Base-by-base conservation (phyloP, 2,888 invertebrate genomes). In the Eubasilissa splendida region DNA sequence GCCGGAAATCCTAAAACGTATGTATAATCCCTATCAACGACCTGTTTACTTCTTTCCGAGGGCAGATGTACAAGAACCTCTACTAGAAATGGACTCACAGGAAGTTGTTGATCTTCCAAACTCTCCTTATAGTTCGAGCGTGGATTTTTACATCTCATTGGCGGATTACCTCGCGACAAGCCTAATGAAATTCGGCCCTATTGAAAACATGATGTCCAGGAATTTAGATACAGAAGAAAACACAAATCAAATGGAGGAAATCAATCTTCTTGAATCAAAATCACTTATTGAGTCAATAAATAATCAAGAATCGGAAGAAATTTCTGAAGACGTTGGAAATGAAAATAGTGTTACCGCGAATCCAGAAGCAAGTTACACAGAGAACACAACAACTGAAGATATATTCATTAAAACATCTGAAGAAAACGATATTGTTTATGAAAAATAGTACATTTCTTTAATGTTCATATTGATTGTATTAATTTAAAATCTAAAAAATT, bases 31-130 rank as follows among this genome's bases (percentile, higher is more conserved):
- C 14, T 70, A 14, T 22, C 53, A 14, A 12, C 52, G 54, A 4
- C 70, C 70, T 22, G 63, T 68, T 42, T 42, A 68, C 50, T 68
- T 68, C 52, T 50, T 52, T 33, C 50, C 14, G n/a, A 68, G 66
- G 52, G 33, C 14, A 12, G 66, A 66, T 42, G n/a, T 11, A n/a
- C 14, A 50, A 50, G 4, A 50, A n/a, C 50, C 66, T 2, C 3
- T 8, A 52, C 8, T 50, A 7, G 52, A 68, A n/a, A 12, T 31
- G 12, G 33, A 63, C 12, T 4, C 42, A 12, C 33, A 12, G 12
- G 42, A 63, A 3, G 3, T 31, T 31, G 42, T 50, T 9, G 66
- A 42, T 68, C 42, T 42, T 42, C 42, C 42, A 42, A 42, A 42
- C 42, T 7, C 42, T 42, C 42, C 42, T 42, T 42, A 4, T 5